These are phyloP conservation scores for Aptenodytes patagonicus DNA, from an alignment of 2,113 vertebrate species.

Conservation along the genomic window DNA sequence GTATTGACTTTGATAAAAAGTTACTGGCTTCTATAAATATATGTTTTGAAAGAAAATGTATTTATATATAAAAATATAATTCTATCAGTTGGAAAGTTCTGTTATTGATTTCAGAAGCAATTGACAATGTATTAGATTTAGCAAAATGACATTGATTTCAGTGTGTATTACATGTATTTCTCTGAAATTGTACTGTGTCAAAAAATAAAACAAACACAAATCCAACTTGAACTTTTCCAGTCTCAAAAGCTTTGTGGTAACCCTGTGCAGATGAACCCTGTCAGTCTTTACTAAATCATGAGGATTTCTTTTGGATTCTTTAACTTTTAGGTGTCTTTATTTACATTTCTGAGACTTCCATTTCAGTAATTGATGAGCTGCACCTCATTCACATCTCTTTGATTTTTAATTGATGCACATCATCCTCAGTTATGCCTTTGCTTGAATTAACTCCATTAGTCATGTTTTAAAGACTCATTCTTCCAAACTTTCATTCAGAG, in stretches of 20 bases:
- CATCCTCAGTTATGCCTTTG: neutral
- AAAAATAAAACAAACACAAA: neutral
- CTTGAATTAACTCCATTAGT: neutral
- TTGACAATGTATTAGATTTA: neutral
- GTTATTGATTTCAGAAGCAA: neutral
- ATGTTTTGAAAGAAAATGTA: neutral
- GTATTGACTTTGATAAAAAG: neutral
- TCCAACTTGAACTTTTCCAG: neutral
- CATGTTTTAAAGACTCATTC: neutral
- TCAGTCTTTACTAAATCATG: neutral
- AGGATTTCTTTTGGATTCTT: neutral
- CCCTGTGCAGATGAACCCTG: neutral
- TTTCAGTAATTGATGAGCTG: neutral
- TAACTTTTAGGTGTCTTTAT: neutral
- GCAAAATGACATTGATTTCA: neutral
- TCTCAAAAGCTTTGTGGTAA: neutral
- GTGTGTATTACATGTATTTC: neutral
- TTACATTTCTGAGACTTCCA: neutral
- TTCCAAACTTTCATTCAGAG: neutral
- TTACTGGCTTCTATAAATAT: neutral
- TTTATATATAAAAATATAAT: neutral
- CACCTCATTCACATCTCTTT: neutral
- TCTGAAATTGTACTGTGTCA: neutral
- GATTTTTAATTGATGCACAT: neutral
- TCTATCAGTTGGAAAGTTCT: neutral